phyloP scores from a whole-genome alignment of 1,140 invertebrate species.

The Zaprionus ornatus region DNA sequence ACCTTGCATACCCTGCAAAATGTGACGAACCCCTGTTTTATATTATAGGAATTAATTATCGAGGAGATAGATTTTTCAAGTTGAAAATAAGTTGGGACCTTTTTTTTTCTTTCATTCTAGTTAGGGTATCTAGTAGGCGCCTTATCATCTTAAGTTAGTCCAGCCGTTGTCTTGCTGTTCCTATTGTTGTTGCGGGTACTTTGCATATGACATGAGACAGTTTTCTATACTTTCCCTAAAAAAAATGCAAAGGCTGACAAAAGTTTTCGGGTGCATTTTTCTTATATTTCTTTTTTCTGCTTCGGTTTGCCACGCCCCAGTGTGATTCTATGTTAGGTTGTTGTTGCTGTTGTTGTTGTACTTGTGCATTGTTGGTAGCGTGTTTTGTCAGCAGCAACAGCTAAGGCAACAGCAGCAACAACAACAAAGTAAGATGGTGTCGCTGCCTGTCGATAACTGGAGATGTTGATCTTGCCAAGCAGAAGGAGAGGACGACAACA shows the following conservation, averaged over 20 bases:
- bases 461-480: slow-evolving; percentile 78
- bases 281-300: slow-evolving; percentile 23
- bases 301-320: slow-evolving; percentile 40
- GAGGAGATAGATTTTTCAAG: too few relatives aligned
- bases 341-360: slow-evolving; percentile 23
- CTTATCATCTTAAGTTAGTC: background rate
- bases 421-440: slow-evolving; percentile 55
- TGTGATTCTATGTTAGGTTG: slow-evolving; percentile 8
- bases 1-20: too few relatives aligned
- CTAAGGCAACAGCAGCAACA: slow-evolving; percentile 16
- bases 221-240: slow-evolving; percentile 42
- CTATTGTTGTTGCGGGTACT: slow-evolving; percentile 42
- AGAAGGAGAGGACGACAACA: slow-evolving; percentile 55
- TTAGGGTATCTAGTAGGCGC: slow-evolving; percentile 9
- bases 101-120: background rate
- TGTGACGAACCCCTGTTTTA: too few relatives aligned
- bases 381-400: slow-evolving; percentile 46
- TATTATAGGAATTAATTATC: too few relatives aligned
- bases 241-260: slow-evolving; percentile 32
- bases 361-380: slow-evolving; percentile 43
- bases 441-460: slow-evolving; percentile 74
- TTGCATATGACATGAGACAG: slow-evolving; percentile 48
- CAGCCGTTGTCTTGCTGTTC: background rate
- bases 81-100: background rate
- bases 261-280: slow-evolving; percentile 45